These are phyloP conservation scores for Mesocentrotus franciscanus DNA, from an alignment of 53 echinoderm and acorn worm species.

Conservation along the genomic window DNA sequence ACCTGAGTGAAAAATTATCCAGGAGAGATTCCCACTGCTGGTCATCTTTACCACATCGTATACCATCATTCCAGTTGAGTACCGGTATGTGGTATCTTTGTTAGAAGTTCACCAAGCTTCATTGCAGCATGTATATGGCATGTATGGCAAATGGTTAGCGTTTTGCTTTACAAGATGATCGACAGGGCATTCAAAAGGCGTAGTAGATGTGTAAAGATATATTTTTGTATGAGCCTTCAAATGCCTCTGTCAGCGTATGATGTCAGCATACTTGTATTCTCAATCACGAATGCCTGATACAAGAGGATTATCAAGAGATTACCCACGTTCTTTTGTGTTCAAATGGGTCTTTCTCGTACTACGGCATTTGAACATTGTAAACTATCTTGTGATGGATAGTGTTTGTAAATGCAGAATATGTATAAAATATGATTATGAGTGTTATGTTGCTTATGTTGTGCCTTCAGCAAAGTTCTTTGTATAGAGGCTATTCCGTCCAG, in stretches of 20 bases:
- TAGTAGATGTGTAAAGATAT: conserved; percentile 27
- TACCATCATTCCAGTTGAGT: background rate
- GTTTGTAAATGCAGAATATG: conserved; percentile 37
- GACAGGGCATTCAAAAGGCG: background rate
- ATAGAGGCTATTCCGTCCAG: conserved; percentile 44
- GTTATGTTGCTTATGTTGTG: conserved; percentile 8
- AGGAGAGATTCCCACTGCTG: background rate
- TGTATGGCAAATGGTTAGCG: background rate
- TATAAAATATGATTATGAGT: background rate
- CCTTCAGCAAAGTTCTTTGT: conserved; percentile 17
- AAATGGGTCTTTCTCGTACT: conserved; percentile 26
- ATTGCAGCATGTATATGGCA: background rate
- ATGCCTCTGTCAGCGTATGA: background rate
- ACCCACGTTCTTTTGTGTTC: background rate
- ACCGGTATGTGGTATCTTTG: conserved; percentile 9
- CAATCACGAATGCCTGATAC: background rate
- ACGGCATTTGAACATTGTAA: background rate
- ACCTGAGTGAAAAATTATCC: background rate
- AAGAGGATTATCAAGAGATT: background rate
- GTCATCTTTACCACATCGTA: background rate
- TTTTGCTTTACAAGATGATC: background rate
- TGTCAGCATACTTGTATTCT: background rate
- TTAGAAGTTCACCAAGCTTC: background rate
- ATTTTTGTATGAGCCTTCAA: conserved; percentile 22
- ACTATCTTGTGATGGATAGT: conserved; percentile 3